Percentiles rank a stretch among this genome's conserved stretches.
These are phyloP conservation scores for Sebastolobus alascanus DNA, from an alignment of 2,797 vertebrate genomes.

Conservation along the genomic window DNA sequence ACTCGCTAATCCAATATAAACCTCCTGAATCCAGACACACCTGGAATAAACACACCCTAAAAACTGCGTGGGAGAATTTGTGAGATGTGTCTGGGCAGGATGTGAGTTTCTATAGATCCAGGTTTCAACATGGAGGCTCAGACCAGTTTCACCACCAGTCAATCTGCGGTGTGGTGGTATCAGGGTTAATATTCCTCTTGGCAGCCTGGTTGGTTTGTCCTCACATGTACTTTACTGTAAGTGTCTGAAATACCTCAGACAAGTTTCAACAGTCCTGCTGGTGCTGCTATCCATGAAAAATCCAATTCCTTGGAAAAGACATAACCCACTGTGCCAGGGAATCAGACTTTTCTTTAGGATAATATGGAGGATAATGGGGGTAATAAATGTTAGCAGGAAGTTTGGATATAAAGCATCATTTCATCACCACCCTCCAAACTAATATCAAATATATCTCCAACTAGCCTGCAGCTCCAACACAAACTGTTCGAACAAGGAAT, in stretches of 20 bases:
- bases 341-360: too few species aligned
- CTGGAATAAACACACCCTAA: not conserved
- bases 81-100: not conserved
- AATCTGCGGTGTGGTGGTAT: not conserved
- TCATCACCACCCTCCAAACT: not conserved
- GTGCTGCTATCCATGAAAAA: too few species aligned
- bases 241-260: slow-evolving; percentile 6
- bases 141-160: not conserved
- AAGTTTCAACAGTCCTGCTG: slow-evolving; percentile 24
- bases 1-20: not conserved
- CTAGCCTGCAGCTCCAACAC: not conserved
- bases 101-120: not conserved
- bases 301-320: too few species aligned
- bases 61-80: not conserved
- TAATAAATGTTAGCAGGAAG: too few species aligned
- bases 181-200: not conserved
- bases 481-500: not conserved
- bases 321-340: too few species aligned
- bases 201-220: not conserved
- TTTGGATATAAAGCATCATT: too few species aligned
- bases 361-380: too few species aligned
- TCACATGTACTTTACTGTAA: not conserved
- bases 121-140: not conserved
- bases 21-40: not conserved
- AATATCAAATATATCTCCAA: not conserved